Base-by-base conservation (phyloP, 1,140 invertebrate genomes). In the Nymphalis io region DNA sequence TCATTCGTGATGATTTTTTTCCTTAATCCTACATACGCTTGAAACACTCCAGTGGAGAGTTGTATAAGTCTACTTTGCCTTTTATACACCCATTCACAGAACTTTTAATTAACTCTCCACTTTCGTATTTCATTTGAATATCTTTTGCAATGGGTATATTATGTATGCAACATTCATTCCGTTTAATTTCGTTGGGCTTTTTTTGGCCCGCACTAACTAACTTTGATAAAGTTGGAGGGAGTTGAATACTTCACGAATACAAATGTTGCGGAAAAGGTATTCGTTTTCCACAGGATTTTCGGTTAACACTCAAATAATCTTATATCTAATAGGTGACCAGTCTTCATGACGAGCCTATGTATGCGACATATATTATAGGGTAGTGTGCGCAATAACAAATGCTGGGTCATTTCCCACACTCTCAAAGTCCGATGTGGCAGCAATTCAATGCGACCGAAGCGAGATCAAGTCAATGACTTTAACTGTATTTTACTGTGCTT, bases 61-160 rank as follows among this genome's bases (percentile, higher is more conserved):
- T 18, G 33, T 18, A 59, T 58, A 60, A 60, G 39, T 51, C 46
- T 51, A 40, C 40, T 23, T 39, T 57, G 46, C 16, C 46, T 51
- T 51, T 51, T 51, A 18, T 46, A 39, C 27, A 60, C 51, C 51
- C 27, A 57, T 66, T 46, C 57, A 65, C 63, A 58, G 42, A 64
- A 70, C 33, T 70, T 71, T 71, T 66, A 71, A 66, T 71, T 71
- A 65, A 59, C 57, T 46, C 46, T 51, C 39, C 62, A 40, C 48
- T 66, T 70, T 44, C 51, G 27, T 40, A 63, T 64, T 61, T 65
- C 46, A 71, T 60, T 48, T 20, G 61, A 38, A 39, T 20, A 55
- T 61, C 60, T 68, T 51, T 51, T 48, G 46, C 42, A 61, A 46
- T 61, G 15, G 16, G 21, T 33, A 61, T 13, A 61, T 61, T 61